Conservation (phyloP, 2,113 vertebrate species). For the Apodemus speciosus region DNA sequence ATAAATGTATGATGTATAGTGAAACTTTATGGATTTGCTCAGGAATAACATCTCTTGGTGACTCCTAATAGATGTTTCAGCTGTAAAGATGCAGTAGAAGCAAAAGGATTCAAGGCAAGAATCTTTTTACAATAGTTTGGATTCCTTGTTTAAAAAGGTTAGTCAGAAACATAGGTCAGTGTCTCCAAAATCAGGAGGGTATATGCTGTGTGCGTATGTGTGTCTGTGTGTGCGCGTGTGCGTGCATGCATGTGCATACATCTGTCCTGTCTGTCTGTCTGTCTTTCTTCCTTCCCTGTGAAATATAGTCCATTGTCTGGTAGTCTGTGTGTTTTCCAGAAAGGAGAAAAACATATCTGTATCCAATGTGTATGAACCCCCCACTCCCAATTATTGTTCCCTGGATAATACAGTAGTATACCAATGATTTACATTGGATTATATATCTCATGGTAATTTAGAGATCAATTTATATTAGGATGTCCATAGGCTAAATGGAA, state of each 20-base stretch:
- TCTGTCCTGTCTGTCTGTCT: not conserved
- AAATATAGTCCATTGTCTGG: not conserved
- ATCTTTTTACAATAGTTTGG: slow-evolving; percentile 41
- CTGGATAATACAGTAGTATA: not conserved
- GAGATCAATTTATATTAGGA: not conserved
- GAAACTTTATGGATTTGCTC: slow-evolving; percentile 1
- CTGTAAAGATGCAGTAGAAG: slow-evolving; percentile 34
- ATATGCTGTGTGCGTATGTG: too few species aligned
- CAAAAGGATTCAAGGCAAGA: slow-evolving; percentile 28
- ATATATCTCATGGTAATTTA: too few species aligned
- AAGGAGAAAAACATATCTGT: not conserved
- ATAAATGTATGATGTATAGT: slow-evolving; percentile 14
- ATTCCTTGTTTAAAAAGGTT: slow-evolving; percentile 47
- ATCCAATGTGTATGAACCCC: not conserved
- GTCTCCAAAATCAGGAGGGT: not conserved
- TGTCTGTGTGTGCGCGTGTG: not conserved
- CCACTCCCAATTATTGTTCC: not conserved
- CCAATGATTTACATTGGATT: too few species aligned
- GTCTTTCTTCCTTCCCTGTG: not conserved
- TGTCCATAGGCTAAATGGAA: not conserved
- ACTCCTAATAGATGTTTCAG: slow-evolving; percentile 4
- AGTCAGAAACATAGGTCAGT: not conserved
- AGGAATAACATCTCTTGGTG: slow-evolving; percentile 33
- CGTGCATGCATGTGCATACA: too few species aligned
- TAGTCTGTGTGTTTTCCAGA: not conserved